Conservation (phyloP, 2,797 vertebrate genomes). For the Myotis findleyi region DNA sequence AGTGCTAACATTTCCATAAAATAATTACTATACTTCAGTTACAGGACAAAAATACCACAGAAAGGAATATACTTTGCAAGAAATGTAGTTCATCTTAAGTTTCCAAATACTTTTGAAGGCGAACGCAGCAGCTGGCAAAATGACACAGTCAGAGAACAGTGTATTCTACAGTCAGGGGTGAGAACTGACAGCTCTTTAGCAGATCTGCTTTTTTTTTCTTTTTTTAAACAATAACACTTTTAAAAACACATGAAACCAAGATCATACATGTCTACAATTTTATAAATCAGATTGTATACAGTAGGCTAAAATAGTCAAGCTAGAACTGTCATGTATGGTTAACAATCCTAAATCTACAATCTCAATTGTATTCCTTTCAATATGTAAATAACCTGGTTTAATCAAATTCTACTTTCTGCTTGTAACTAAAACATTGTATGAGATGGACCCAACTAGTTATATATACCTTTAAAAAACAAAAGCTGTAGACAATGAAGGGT, state of each 20-base stretch:
- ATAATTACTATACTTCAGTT: conserved; percentile 85
- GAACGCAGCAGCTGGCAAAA: conserved; percentile 87
- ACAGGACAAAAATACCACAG: conserved; percentile 90
- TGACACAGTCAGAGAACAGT: conserved; percentile 87
- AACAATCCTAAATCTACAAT: conserved; percentile 87
- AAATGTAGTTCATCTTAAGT: conserved; percentile 88
- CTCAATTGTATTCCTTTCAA: conserved; percentile 83
- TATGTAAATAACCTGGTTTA: conserved; percentile 80
- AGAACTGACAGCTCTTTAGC: conserved; percentile 85
- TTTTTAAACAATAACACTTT: conserved; percentile 84
- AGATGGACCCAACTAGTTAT: conserved; percentile 78
- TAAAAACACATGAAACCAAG: conserved; percentile 85
- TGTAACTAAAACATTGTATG: conserved; percentile 84
- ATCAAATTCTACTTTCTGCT: conserved; percentile 84
- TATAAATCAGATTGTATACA: conserved; percentile 86
- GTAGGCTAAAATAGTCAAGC: conserved; percentile 86
- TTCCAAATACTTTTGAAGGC: conserved; percentile 88
- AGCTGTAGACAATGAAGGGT: conserved; percentile 9
- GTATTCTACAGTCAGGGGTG: conserved; percentile 84
- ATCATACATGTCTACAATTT: conserved; percentile 86
- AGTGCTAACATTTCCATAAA: conserved; percentile 89
- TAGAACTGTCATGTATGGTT: conserved; percentile 83
- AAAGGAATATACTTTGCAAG: conserved; percentile 89
- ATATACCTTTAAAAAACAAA: conserved; percentile 75
- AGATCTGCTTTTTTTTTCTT: conserved; percentile 79